phyloP scores from a whole-genome alignment of 1,140 invertebrate species.

The Mya arenaria region DNA sequence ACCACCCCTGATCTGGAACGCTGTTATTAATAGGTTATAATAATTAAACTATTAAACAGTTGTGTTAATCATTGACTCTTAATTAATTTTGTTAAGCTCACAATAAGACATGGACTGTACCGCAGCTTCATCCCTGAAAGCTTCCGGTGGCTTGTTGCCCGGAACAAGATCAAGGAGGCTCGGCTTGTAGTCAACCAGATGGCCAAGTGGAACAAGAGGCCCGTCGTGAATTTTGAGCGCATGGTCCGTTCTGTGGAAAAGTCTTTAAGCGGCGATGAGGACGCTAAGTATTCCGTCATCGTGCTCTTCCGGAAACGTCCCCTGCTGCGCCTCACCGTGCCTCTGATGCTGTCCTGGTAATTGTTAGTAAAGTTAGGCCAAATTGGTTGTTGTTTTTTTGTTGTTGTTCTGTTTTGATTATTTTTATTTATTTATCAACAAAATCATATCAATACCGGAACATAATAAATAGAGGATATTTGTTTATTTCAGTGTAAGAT shows the following conservation, averaged over 20 bases:
- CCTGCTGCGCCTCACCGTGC: conserved; percentile 3
- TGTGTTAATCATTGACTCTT: too few relatives aligned
- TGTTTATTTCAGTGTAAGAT: too few relatives aligned
- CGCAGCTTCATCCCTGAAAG: conserved; percentile 38
- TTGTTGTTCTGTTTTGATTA: neutral
- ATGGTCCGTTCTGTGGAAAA: neutral
- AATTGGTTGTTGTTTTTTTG: neutral
- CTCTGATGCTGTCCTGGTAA: conserved; percentile 21
- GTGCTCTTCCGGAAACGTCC: conserved; percentile 5
- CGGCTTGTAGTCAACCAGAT: neutral
- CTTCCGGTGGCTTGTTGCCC: conserved; percentile 21
- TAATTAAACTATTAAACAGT: too few relatives aligned
- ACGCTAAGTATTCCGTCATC: neutral
- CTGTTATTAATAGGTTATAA: too few relatives aligned
- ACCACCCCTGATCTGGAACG: neutral
- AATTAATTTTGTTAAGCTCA: too few relatives aligned
- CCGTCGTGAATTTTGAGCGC: neutral
- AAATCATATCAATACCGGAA: too few relatives aligned
- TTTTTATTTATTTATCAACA: neutral
- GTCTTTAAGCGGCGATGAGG: neutral
- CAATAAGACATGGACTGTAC: too few relatives aligned
- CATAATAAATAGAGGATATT: too few relatives aligned
- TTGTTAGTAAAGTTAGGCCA: neutral
- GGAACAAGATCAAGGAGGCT: neutral
- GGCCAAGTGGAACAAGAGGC: conserved; percentile 13